Base-by-base conservation (phyloP, 2,797 vertebrate genomes). In the Loris lydekkerianus region DNA sequence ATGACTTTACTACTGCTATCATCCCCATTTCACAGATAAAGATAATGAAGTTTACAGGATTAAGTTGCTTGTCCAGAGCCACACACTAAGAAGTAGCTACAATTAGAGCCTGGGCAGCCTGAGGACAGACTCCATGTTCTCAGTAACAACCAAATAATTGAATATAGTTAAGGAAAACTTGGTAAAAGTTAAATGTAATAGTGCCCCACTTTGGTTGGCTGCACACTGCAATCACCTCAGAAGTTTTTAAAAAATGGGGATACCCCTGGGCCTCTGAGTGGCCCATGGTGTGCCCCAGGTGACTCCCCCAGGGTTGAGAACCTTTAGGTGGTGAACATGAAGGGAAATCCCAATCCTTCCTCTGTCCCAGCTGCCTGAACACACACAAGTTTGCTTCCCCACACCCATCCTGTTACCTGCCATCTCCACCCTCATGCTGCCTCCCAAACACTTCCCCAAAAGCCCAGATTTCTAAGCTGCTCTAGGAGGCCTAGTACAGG, bases 1-100 rank as follows among this genome's bases (percentile, higher is more conserved):
- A n/a, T 40, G 27, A 91, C 70, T 78, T 84, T 93, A 95, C 21
- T 70, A 73, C n/a, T 78, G 53, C 4, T 53, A 80, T 67, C 34
- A 87, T 34, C 3, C 46, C 72, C 43, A 91, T 82, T 94, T 89
- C 61, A 81, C 53, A 96, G 43, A 95, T 37, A 86, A 43, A 88
- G 29, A 72, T 86, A 88, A 27, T 63, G 27, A 86, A 43, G 20
- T 93, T 56, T 40, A 70, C 10, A 67, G 27, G 58, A 67, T 34
- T 84, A 60, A 80, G 46, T 83, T 69, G 86, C 5, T 78, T 73
- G 69, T 25, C 60, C 56, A 92, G 43, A 96, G 95, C 31, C n/a
- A 81, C 31, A 91, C 18, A 82, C n/a, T 72, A 65, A 31, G 7
- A 89, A 91, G 56, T 73, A 40, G 73, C n/a, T 92, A 17, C 56